Evolutionary conservation across 2,113 vertebrate genomes (phyloP), one percentile per base, ranked within the genome.

Genomic region (Callospermophilus lateralis): DNA sequence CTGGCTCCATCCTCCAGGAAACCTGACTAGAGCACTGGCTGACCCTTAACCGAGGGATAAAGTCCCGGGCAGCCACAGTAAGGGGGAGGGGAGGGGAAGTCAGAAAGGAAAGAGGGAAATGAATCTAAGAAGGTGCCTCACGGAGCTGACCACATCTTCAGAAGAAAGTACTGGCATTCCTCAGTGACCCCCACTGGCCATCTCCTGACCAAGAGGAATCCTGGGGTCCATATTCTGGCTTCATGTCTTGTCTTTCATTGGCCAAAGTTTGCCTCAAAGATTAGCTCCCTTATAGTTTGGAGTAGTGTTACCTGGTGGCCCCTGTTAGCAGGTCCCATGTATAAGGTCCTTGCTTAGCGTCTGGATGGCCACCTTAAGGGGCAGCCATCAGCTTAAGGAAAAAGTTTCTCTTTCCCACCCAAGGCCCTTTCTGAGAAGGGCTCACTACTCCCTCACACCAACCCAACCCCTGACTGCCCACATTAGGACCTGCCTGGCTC

Each of bases 161-260:
- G 90, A 72, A 77, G 73, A 13, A 78, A 70, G 42, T 45, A 65
- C 2, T 17, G 48, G 20, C 68, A 39, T 9, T 28, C 34, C 67
- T 61, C 55, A 16, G 0, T 51, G 73, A n/a, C 1, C 7, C 65
- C 37, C 30, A 0, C 30, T 28, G 3, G 76, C 15, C 45, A 17
- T 63, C 20, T 34, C 20, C 37, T 63, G 55, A 15, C 11, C 87
- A 85, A 0, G 45, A 32, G 51, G 73, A 68, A 28, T 67, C 12
- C 8, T 53, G 4, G 10, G 1, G 11, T 24, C 90, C 78, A 9
- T 1, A 4, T 4, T 34, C 15, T 4, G 15, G n/a, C 5, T 2
- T 39, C 67, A 39, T 26, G 45, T 67, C 42, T 39, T 20, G 4
- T 32, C 65, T 72, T 93, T 85, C 90, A 37, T 2, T 30, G 32